Evolutionary conservation across 1,140 invertebrate genomes (phyloP).

Genomic region (Zaprionus capensis): DNA sequence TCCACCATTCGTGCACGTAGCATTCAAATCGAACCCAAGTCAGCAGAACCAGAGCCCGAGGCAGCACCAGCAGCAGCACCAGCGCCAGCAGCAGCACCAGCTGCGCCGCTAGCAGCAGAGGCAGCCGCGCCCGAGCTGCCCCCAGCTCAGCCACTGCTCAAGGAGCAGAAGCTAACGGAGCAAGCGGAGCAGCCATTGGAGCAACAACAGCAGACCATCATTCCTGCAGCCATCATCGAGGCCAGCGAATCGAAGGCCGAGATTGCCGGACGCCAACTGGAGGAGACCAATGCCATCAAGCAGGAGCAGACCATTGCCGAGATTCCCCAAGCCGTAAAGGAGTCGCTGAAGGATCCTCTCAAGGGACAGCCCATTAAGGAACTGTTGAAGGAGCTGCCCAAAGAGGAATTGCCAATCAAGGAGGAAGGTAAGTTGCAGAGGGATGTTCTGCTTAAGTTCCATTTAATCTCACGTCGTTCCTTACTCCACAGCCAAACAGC

Average conservation of each 20-base stretch:
- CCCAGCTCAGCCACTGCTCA: constrained; percentile 50
- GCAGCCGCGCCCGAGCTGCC: constrained; percentile 18
- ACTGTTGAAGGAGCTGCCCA: constrained; percentile 38
- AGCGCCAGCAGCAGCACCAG: not conserved
- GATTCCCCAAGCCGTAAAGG: constrained; percentile 9
- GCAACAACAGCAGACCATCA: constrained; percentile 53
- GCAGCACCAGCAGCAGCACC: constrained; percentile 1
- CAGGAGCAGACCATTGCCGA: constrained; percentile 36
- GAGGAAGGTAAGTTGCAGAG: constrained; percentile 49
- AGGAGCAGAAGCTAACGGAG: constrained; percentile 55
- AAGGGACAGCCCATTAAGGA: constrained; percentile 33
- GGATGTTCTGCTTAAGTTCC: not conserved
- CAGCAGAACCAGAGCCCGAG: constrained; percentile 1
- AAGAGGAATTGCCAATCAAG: constrained; percentile 9
- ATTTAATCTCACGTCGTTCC: not conserved
- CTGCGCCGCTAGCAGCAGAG: not conserved
- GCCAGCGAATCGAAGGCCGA: constrained; percentile 54
- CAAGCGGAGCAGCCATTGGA: constrained; percentile 45
- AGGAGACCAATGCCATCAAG: constrained; percentile 65
- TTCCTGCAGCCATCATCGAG: constrained; percentile 40
- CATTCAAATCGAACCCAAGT: constrained; percentile 48
- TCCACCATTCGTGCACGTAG: constrained; percentile 76
- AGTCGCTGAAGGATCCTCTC: constrained; percentile 11
- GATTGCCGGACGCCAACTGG: constrained; percentile 63
- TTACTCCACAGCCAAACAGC: constrained; percentile 10